Conservation (phyloP, 2,113 vertebrate genomes). For the Lophochroa leadbeateri region DNA sequence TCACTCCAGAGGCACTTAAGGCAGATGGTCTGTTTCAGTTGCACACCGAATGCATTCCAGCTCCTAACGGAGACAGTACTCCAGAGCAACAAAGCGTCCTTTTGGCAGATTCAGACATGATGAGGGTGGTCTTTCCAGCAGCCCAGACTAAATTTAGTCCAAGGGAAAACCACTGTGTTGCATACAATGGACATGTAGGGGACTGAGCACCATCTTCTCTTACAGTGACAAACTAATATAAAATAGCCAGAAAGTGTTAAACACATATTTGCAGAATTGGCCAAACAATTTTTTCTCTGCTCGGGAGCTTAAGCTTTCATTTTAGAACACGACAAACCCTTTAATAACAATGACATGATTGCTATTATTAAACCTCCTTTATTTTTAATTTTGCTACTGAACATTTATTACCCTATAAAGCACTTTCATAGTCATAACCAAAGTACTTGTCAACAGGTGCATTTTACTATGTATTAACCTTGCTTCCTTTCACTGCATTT, state of each 20-base stretch:
- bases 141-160: neutral
- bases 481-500: neutral
- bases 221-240: neutral
- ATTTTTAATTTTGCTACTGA: neutral
- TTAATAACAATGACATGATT: neutral
- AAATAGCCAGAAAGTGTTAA: neutral
- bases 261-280: neutral
- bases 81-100: rapidly evolving
- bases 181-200: neutral
- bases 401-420: neutral
- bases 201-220: neutral
- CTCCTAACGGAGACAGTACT: neutral
- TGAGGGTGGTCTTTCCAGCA: neutral
- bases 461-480: neutral
- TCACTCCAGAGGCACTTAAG: neutral
- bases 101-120: neutral
- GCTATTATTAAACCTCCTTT: neutral
- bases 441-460: neutral
- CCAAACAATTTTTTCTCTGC: neutral
- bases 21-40: neutral
- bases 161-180: neutral
- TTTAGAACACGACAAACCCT: neutral
- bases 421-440: neutral
- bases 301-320: neutral
- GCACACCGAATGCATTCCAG: neutral